Evolutionary conservation across 1,140 invertebrate species (phyloP), one percentile per base, ranked within the genome.

Genomic region (Colletes gigas): DNA sequence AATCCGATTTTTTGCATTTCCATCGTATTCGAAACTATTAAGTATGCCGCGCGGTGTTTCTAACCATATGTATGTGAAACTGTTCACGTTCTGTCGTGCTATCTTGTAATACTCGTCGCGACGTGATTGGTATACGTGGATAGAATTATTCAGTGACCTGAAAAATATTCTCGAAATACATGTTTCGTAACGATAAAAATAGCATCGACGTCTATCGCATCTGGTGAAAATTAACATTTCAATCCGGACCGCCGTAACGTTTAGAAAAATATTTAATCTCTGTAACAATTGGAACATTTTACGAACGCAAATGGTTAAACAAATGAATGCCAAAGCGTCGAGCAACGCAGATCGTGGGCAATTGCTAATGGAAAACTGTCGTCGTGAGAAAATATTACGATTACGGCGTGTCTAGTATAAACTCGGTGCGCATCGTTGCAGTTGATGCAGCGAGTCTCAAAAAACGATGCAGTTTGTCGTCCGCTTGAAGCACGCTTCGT

Each of bases 401-500:
- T 2, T 30, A 30, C 30, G 30, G 30, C 2, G 30, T 2, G 4
- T 17, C 30, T 15, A 39, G 15, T 15, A 17, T 17, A 17, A 63
- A 41, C 39, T 6, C 14, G 41, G 30, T 19, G 15, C 30, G 14
- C 39, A 15, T 39, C 17, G 41, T 7, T 47, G 41, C 44, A 3
- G 19, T 14, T n/a, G n/a, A 67, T 21, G 6, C 17, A 21, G 12
- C 19, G 65, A 21, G 47, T 21, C 44, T 15, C n/a, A 52, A 67
- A 67, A 50, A 47, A 44, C 41, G n/a, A n/a, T 9, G 15, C 12
- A 67, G 44, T 47, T 19, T n/a, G 19, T 12, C 19, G 44, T 12
- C n/a, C 10, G 44, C 41, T 47, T 14, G 65, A 67, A 50, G 19
- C 44, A 67, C 65, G 65, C 65, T 67, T 67, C 65, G 65, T 67